phyloP scores from a whole-genome alignment of 64 coral and sea anemone genomes.

The Stylophora pistillata region DNA sequence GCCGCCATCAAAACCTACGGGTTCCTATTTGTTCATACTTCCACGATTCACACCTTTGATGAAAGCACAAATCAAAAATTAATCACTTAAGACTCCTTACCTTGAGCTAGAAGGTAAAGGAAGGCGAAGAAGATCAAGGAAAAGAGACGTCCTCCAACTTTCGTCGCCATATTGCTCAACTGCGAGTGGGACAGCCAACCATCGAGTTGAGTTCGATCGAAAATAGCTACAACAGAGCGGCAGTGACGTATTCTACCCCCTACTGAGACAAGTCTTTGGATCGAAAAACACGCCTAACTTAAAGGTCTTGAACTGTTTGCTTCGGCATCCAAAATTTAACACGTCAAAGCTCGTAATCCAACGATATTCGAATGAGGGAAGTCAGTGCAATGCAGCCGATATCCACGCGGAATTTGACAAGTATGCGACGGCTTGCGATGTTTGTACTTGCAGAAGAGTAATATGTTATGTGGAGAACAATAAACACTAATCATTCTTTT shows the following conservation, averaged over 20 bases:
- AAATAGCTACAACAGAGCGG: background rate
- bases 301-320: background rate
- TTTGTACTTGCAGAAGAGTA: constrained; percentile 16
- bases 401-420: constrained; percentile 30
- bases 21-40: constrained; percentile 30
- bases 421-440: constrained; percentile 2
- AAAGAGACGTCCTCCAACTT: background rate
- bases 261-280: background rate
- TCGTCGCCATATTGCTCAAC: constrained; percentile 37
- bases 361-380: background rate
- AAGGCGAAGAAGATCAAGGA: background rate
- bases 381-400: background rate
- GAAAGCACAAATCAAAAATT: constrained; percentile 52
- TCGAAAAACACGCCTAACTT: background rate
- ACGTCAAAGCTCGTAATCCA: background rate
- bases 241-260: constrained; percentile 45
- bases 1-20: background rate
- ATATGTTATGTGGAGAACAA: constrained; percentile 15
- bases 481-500: constrained; percentile 22
- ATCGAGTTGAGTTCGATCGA: constrained; percentile 11
- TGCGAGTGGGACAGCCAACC: background rate
- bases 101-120: constrained; percentile 17
- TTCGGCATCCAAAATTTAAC: background rate
- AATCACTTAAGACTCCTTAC: constrained; percentile 41
- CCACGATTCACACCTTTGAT: constrained; percentile 41